Evolutionary conservation across 2,888 invertebrate genomes (phyloP), one percentile per base, ranked within the genome.

Genomic region (Xestia xanthographa): DNA sequence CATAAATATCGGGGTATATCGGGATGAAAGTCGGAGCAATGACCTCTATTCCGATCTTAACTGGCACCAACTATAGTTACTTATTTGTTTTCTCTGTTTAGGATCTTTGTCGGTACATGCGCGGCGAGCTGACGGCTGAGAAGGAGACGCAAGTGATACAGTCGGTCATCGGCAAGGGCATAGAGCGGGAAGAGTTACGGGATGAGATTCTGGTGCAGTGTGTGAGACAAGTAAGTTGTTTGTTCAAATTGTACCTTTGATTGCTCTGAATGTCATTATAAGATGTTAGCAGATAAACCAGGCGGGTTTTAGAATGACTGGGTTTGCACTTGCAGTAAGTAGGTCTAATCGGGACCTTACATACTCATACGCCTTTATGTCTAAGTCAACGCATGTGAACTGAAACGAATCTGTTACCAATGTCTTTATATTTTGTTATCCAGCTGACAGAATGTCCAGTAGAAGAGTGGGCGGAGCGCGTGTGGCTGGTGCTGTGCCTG

Each of bases 181-280:
- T 99, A 81, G 99, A 99, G 93, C 97, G 99, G 17, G 99, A 99
- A 89, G 99, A 99, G 92, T 94, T 99, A 14, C 95, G 99, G 14
- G 99, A 99, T 92, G 99, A 99, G 95, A 98, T 99, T 86, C 97
- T 98, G 84, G 98, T 99, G 20, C 98, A 99, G 90, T 98, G 98
- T 88, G 98, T 99, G 90, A 96, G 99, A 88, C 98, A 99, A 95
- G 97, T 96, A 72, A 86, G 86, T 70, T 22, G 0, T 41, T 1
- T 11, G 14, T 72, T 34, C n/a, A 8, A 41, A 29, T 22, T 29
- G 0, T 8, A 5, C 34, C 34, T 38, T 62, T 38, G 20, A 2
- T 38, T 38, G 56, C 8, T 56, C 1, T 56, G 14, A 26, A 29
- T 29, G 20, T 34, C 34, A 34, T 34, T 34, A 34, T 3, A 34